These are phyloP conservation scores for Apodemus agrarius DNA, from an alignment of 2,797 vertebrate genomes.

Conservation along the genomic window DNA sequence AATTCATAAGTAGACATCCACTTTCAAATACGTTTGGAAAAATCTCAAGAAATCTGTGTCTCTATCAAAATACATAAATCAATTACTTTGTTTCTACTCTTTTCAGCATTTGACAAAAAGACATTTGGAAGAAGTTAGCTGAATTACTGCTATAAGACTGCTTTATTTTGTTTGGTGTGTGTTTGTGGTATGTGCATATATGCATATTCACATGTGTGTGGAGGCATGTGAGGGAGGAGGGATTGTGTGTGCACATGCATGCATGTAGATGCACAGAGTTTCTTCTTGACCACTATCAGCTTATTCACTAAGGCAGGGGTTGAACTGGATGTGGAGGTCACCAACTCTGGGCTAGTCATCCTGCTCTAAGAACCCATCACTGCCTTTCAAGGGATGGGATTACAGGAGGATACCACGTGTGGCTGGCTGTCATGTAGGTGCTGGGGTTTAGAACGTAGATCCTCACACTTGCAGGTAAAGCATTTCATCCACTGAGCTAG, in stretches of 20 bases:
- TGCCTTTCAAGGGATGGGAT: background rate
- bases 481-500: background rate
- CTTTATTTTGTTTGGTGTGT: background rate
- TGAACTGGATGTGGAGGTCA: background rate
- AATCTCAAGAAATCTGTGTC: conserved; percentile 13
- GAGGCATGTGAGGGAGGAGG: background rate
- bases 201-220: background rate
- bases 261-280: background rate
- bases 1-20: conserved; percentile 3
- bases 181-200: background rate
- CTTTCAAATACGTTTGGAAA: conserved; percentile 46
- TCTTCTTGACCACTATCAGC: background rate
- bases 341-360: no score
- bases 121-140: background rate
- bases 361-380: background rate
- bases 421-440: background rate
- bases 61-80: conserved; percentile 21
- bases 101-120: background rate
- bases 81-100: background rate
- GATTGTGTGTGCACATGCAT: background rate
- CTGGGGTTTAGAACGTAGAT: background rate
- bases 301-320: background rate
- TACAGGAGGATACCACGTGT: background rate
- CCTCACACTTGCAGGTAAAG: background rate
- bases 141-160: background rate